These are phyloP conservation scores for Cheiracanthium punctorium DNA, from an alignment of 2,888 invertebrate genomes.

Conservation along the genomic window DNA sequence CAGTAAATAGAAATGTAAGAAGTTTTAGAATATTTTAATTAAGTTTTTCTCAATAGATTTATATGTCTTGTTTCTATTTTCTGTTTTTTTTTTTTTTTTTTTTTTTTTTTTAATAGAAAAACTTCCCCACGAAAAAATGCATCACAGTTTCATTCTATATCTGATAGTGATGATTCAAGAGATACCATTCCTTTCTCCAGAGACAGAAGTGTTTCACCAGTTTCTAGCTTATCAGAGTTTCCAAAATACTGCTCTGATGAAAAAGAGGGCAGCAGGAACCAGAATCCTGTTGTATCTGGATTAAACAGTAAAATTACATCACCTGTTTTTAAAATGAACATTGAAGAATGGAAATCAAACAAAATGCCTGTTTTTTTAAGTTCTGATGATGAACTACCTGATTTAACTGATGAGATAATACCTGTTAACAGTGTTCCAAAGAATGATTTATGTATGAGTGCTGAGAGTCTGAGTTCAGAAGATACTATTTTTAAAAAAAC, in stretches of 20 bases:
- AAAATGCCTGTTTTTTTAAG: no score
- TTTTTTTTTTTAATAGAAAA: not conserved
- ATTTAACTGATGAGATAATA: no score
- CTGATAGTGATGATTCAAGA: not conserved
- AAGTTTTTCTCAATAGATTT: no score
- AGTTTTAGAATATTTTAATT: no score
- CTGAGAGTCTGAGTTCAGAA: not conserved
- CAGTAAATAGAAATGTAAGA: no score
- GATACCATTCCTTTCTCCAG: not conserved
- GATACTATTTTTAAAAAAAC: not conserved
- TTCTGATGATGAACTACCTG: no score
- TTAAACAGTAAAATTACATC: no score
- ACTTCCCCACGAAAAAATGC: not conserved
- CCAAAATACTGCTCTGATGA: not conserved
- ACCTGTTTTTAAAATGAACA: no score
- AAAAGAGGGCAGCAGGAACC: no score
- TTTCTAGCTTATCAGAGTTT: not conserved
- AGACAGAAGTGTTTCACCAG: not conserved
- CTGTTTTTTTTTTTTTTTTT: not conserved
- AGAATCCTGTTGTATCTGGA: no score
- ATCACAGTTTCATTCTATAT: not conserved
- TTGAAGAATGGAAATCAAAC: no score
- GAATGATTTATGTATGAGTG: not conserved
- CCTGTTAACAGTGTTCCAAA: not conserved
- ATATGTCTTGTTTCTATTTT: no score